Evolutionary conservation across 2,888 invertebrate species (phyloP).

Genomic region (Alitta virens): DNA sequence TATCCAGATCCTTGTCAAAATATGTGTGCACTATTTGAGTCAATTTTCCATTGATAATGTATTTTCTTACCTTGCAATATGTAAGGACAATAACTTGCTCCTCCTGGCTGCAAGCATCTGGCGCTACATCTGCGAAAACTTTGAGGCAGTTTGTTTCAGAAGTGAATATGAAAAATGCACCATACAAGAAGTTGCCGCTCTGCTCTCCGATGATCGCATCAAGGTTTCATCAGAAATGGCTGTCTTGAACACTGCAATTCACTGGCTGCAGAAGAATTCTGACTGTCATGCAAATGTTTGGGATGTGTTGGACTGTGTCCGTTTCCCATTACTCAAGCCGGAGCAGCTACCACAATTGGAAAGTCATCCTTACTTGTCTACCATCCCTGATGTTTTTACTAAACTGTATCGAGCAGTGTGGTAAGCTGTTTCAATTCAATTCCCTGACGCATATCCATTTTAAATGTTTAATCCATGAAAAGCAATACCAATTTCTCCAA

Average conservation of each 20-base stretch:
- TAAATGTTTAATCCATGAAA: too few species aligned
- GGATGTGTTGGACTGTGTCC: too few species aligned
- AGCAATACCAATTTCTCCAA: too few species aligned
- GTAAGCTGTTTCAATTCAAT: too few species aligned
- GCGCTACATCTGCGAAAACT: background rate
- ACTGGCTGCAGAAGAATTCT: background rate
- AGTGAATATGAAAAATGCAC: background rate
- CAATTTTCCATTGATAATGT: background rate
- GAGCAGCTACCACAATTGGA: too few species aligned
- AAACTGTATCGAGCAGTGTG: too few species aligned
- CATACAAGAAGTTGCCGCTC: background rate
- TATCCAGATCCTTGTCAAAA: background rate
- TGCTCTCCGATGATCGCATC: background rate
- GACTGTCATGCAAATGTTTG: too few species aligned
- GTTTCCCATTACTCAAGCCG: too few species aligned
- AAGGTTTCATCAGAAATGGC: background rate
- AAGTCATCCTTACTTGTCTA: too few species aligned
- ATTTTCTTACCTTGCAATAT: background rate
- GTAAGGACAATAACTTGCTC: background rate
- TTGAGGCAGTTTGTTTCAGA: background rate
- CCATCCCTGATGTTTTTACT: too few species aligned
- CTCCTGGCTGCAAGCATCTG: background rate
- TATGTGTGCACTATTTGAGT: background rate
- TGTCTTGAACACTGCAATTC: background rate
- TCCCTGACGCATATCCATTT: too few species aligned